Base-by-base conservation (phyloP, 2,113 vertebrate genomes). In the Rhinoptilus africanus region DNA sequence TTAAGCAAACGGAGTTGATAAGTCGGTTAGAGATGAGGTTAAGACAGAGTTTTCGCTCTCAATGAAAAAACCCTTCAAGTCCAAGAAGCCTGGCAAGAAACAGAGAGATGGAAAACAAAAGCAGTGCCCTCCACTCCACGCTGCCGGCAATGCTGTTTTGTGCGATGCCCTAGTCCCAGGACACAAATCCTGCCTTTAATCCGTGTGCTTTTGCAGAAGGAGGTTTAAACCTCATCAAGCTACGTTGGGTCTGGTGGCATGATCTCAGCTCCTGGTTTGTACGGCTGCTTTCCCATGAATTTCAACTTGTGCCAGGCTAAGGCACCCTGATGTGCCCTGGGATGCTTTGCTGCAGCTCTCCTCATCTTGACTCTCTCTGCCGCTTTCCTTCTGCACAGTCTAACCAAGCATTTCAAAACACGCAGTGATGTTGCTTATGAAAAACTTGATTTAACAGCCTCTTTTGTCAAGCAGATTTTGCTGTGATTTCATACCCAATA, bases 341-440 rank as follows among this genome's bases (percentile, higher is more conserved):
- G 77, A 86, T 26, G 59, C 47, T 60, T 34, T 22, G 17, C 34
- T 21, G 62, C 39, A n/a, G 84, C 69, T 74, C 10, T 69, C 56
- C 60, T 67, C 53, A 21, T 9, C 69, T 18, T 9, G 3, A 51
- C 32, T 34, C 30, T 34, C 35, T 30, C 7, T 1, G 47, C 14
- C 11, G 0, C 39, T 14, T 66, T 22, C n/a, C 51, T 63, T 10
- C 56, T 37, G 8, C 2, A 1, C 35, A 30, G 50, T 9, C 76
- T 67, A 89, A 72, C 59, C 63, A 34, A 62, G 9, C 67, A 68
- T 64, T 71, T 89, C 93, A 39, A 76, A 78, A 81, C 69, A 64
- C 3, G 1, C 43, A 5, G 6, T 13, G 50, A 57, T 20, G 43
- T 14, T 85, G 50, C 34, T 75, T 63, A 57, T 20, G 39, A 78